Percentiles rank a stretch among this genome's conserved stretches.
Conservation (phyloP, 1,140 invertebrate genomes). For the Drosophila punjabiensis region DNA sequence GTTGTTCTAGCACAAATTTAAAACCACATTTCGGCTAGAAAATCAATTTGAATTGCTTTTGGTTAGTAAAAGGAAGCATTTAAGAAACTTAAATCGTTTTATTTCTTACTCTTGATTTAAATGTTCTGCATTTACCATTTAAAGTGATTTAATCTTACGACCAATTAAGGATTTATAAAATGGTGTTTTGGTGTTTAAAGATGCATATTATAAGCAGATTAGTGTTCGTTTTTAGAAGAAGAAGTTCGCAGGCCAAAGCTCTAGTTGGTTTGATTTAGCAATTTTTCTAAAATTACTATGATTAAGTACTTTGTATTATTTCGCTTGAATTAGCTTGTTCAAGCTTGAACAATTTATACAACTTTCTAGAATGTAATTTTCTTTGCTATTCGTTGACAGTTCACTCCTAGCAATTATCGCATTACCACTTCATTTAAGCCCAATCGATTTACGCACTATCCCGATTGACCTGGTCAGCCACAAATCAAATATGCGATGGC, state of each 20-base stretch:
- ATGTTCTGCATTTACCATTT: no score
- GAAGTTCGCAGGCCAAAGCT: no score
- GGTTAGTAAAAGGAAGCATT: not conserved
- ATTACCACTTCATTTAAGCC: not conserved
- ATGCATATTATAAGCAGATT: no score
- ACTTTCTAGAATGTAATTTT: not conserved
- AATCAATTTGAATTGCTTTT: conserved; percentile 19
- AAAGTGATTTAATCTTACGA: no score
- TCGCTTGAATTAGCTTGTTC: not conserved
- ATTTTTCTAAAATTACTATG: no score
- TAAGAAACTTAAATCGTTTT: not conserved
- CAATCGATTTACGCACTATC: not conserved
- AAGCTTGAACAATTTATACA: not conserved
- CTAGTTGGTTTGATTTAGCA: no score
- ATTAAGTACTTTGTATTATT: no score
- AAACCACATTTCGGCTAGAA: conserved; percentile 31
- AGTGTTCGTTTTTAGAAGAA: not conserved
- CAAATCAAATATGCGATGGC: conserved; percentile 24
- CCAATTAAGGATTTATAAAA: no score
- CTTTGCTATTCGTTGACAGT: no score
- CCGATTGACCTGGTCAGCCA: not conserved
- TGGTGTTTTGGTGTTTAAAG: no score
- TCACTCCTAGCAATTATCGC: not conserved
- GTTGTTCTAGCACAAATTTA: conserved; percentile 36
- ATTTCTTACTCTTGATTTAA: not conserved